Conservation (phyloP, 2,888 invertebrate genomes). For the Parnassius apollo region DNA sequence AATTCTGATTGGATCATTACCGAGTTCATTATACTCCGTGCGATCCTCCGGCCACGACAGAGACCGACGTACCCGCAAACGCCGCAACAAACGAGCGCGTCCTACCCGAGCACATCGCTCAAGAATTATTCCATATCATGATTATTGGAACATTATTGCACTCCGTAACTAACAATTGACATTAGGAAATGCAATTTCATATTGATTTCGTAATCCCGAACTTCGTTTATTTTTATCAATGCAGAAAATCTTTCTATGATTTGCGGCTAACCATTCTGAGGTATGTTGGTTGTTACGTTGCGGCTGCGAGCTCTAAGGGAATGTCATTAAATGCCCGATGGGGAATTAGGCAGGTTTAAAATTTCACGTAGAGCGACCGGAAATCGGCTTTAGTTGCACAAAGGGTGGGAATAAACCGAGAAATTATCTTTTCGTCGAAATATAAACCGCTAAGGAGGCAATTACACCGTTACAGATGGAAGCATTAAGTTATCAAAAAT, state of each 20-base stretch:
- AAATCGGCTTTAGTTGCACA: conserved; percentile 75
- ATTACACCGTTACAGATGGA: conserved; percentile 75
- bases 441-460: conserved; percentile 77
- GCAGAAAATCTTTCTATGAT: conserved; percentile 79
- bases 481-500: conserved; percentile 77
- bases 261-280: conserved; percentile 73
- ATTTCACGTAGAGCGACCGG: conserved; percentile 76
- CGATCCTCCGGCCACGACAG: conserved; percentile 69
- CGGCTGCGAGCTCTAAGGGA: conserved; percentile 67
- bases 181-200: conserved; percentile 81
- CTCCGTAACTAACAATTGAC: conserved; percentile 82
- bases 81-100: conserved; percentile 46
- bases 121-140: conserved; percentile 80
- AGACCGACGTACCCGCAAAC: conserved; percentile 36
- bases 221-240: conserved; percentile 78
- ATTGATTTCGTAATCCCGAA: conserved; percentile 77
- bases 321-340: conserved; percentile 78
- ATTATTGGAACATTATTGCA: conserved; percentile 82
- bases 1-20: conserved; percentile 82
- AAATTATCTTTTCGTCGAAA: conserved; percentile 74
- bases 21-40: conserved; percentile 80
- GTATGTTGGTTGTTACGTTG: conserved; percentile 71
- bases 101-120: conserved; percentile 58
- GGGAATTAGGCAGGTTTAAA: conserved; percentile 74
- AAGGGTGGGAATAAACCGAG: conserved; percentile 77